Evolutionary conservation across 2,888 invertebrate genomes (phyloP).

Genomic region (Neoascia interrupta): DNA sequence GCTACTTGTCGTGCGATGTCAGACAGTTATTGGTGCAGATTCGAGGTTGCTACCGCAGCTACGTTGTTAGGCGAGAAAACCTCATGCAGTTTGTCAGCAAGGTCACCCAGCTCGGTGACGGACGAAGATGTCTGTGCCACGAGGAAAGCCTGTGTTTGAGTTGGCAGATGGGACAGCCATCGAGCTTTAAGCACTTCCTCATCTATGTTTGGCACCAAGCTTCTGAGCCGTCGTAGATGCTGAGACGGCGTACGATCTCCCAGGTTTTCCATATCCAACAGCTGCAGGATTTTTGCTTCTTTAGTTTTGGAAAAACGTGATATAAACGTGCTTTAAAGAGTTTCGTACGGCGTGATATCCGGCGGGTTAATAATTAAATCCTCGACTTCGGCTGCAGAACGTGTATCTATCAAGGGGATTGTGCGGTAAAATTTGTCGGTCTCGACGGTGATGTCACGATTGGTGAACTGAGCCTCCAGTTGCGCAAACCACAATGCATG

Average conservation of each 20-base stretch:
- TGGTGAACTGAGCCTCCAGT: constrained; percentile 68
- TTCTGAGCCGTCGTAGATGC: too few relatives aligned
- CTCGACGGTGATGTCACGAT: constrained; percentile 59
- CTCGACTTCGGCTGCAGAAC: background rate
- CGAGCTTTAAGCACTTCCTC: constrained; percentile 24
- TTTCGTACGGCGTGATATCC: background rate
- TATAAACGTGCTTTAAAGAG: too few relatives aligned
- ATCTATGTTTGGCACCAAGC: background rate
- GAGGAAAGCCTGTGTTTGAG: constrained; percentile 14
- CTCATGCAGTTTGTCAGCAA: too few relatives aligned
- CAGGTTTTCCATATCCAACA: constrained; percentile 11
- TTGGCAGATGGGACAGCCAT: constrained; percentile 24
- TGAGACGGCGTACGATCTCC: constrained; percentile 26
- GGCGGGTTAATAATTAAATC: constrained; percentile 12
- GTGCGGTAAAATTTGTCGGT: constrained; percentile 67
- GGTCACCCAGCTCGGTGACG: background rate
- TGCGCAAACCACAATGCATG: constrained; percentile 72
- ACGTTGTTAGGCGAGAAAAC: too few relatives aligned
- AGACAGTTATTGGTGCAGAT: too few relatives aligned
- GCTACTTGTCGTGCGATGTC: too few relatives aligned
- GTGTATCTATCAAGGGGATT: constrained; percentile 25
- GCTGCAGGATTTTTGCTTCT: constrained; percentile 19
- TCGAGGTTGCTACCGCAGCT: too few relatives aligned
- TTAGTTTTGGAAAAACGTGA: too few relatives aligned
- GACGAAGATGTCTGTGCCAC: background rate